Percentiles rank a stretch among this genome's conserved stretches.
phyloP scores from a whole-genome alignment of 2,888 invertebrate genomes.

The Chromoteleia sp. region DNA sequence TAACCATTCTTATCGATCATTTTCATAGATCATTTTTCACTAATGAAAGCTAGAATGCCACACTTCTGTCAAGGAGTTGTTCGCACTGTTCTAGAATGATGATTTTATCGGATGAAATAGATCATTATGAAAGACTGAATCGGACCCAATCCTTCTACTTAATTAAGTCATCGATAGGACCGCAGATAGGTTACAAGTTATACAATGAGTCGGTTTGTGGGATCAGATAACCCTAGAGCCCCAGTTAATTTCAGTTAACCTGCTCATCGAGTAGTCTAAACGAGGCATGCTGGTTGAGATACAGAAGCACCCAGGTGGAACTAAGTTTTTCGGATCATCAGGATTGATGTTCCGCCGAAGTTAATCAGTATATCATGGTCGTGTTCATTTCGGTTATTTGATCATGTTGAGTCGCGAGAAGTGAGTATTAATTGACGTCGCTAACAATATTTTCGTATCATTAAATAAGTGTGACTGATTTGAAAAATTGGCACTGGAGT shows the following conservation, averaged over 20 bases:
- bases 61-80: constrained; percentile 24
- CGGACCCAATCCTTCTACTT: constrained; percentile 28
- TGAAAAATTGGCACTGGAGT: not conserved
- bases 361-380: constrained; percentile 48
- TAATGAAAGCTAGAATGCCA: not conserved
- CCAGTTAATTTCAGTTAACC: constrained; percentile 59
- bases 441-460: constrained; percentile 6
- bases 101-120: constrained; percentile 41
- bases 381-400: constrained; percentile 42
- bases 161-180: constrained; percentile 62
- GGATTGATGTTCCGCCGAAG: constrained; percentile 39
- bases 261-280: constrained; percentile 51
- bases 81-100: constrained; percentile 13
- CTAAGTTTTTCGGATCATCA: constrained; percentile 51
- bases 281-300: constrained; percentile 30
- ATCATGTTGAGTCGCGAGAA: constrained; percentile 29
- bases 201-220: constrained; percentile 51
- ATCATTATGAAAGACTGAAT: constrained; percentile 39
- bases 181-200: constrained; percentile 57
- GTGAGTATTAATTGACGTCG: constrained; percentile 17
- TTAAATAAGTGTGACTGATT: not conserved
- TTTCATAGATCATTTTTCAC: constrained; percentile 1
- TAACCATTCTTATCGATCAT: too few relatives aligned
- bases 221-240: constrained; percentile 61
- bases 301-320: constrained; percentile 51